Conservation (phyloP, 2,888 invertebrate genomes). For the Drosophila setosimentum region DNA sequence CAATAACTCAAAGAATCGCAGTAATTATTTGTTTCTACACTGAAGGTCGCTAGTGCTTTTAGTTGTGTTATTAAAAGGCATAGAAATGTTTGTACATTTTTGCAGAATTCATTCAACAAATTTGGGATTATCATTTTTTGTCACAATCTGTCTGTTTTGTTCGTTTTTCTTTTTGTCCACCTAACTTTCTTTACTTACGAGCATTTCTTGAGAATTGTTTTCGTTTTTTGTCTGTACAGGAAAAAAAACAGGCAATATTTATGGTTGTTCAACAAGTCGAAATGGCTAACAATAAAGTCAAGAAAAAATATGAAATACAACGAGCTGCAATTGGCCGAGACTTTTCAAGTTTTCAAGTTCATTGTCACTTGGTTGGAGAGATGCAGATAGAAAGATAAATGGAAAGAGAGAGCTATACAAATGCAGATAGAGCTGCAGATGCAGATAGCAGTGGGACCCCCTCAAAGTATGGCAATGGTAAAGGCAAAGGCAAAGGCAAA, state of each 20-base stretch:
- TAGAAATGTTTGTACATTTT: background rate
- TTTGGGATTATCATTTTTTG: background rate
- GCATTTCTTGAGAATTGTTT: background rate
- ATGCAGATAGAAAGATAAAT: background rate
- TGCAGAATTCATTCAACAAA: background rate
- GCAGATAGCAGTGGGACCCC: constrained; percentile 49
- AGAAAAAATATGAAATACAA: background rate
- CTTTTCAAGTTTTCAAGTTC: constrained; percentile 69
- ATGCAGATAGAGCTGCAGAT: constrained; percentile 16
- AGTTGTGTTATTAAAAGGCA: background rate
- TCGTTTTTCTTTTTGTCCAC: background rate
- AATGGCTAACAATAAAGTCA: constrained; percentile 1
- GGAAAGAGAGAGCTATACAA: background rate
- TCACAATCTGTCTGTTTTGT: background rate
- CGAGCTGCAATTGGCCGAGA: constrained; percentile 14
- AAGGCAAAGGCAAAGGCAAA: background rate
- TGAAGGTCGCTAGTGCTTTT: too few relatives aligned
- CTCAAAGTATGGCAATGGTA: constrained; percentile 41
- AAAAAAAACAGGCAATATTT: constrained; percentile 1
- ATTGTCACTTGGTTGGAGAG: constrained; percentile 60
- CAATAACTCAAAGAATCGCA: background rate
- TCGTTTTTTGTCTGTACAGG: background rate
- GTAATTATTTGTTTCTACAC: background rate
- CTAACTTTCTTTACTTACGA: background rate
- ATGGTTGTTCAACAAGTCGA: background rate